Base-by-base conservation (phyloP, 2,797 vertebrate species). In the Nyctalus aviator region DNA sequence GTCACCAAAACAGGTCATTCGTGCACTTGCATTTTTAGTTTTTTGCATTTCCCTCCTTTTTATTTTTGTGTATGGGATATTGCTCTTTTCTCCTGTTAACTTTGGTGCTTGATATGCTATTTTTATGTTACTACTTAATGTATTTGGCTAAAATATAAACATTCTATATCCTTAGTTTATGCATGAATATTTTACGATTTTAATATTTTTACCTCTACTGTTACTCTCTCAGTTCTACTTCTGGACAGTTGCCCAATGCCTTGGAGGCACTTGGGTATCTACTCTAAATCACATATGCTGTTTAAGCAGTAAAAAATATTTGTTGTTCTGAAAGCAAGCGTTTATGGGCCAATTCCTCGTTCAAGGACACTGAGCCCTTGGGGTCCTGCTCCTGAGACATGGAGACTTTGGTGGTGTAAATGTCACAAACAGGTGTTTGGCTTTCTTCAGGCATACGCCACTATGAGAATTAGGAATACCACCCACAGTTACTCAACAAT, bases 111-210 rank as follows among this genome's bases (percentile, higher is more conserved):
- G 20, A 9, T 53, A 10, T n/a, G 23, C 17, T 37, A 46, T 89
- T 57, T 83, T 95, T 90, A 69, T 93, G 30, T 79, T 66, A 21
- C n/a, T 92, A 20, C 73, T 83, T 73, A 64, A 69, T 59, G 37
- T 35, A 23, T 84, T 93, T 89, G 50, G 44, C 12, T 89, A 84
- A 92, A 84, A 62, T 78, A 68, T 37, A 76, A 79, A 21, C 9
- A 44, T 84, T 79, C 41, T 55, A 27, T 77, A 37, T 85, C 64
- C 12, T 48, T 76, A 76, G 55, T 91, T 90, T 84, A 57, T 84
- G 3, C 13, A 53, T 95, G 32, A 84, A 37, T 75, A 78, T 81
- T 91, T 93, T 89, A 72, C 78, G 17, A 64, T 55, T 88, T 92
- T 92, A 76, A 27, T 92, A 68, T 64, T 75, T 93, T 93, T 46